Conservation (phyloP, 2,888 invertebrate species). For the Lasioglossum figueresi region DNA sequence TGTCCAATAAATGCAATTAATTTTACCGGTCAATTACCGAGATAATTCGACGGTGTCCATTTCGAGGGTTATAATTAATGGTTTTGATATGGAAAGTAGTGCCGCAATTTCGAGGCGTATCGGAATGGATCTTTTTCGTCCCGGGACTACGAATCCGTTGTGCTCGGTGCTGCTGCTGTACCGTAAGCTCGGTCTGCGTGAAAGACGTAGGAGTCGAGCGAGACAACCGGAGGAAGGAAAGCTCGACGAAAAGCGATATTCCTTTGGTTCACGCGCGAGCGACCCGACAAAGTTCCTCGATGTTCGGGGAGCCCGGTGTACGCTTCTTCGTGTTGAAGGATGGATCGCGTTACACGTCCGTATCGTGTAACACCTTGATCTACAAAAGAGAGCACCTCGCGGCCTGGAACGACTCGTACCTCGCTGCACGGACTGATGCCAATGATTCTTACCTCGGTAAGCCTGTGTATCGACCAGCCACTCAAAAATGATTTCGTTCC, state of each 20-base stretch:
- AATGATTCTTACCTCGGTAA: background rate
- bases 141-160: background rate
- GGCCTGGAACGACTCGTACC: conserved; percentile 36
- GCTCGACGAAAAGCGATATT: conserved; percentile 71
- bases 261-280: conserved; percentile 63
- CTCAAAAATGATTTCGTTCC: background rate
- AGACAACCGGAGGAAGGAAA: conserved; percentile 61
- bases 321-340: conserved; percentile 61
- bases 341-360: conserved; percentile 66
- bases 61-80: conserved; percentile 38
- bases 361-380: conserved; percentile 68
- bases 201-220: conserved; percentile 26
- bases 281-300: conserved; percentile 64
- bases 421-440: background rate
- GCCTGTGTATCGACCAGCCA: background rate
- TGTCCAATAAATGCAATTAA: conserved; percentile 46
- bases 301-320: conserved; percentile 44
- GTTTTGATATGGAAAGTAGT: conserved; percentile 40
- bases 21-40: conserved; percentile 41
- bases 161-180: background rate
- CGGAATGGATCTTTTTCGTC: conserved; percentile 4
- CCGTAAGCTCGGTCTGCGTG: background rate
- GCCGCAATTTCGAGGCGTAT: conserved; percentile 15
- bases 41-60: conserved; percentile 50
- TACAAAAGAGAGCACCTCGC: conserved; percentile 57